Base-by-base conservation (phyloP, 1,140 invertebrate species). In the Kradibia gibbosae region DNA sequence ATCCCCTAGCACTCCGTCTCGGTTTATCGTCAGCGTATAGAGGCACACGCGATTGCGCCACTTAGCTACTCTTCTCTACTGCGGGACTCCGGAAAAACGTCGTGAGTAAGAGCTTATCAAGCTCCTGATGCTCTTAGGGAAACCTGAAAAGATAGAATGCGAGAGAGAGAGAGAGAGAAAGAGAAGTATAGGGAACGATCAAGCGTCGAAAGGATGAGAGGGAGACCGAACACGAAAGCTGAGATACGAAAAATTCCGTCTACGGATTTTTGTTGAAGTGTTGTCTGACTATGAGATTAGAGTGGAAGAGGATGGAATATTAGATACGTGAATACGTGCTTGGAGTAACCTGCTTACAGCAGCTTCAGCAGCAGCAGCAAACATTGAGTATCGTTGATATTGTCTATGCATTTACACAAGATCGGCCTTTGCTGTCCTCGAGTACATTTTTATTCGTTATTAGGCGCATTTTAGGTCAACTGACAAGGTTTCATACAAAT, bases 51-150 rank as follows among this genome's bases (percentile, higher is more conserved):
- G 77, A 78, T 78, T 50, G 13, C 62, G 50, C 65, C 77, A 78
- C 77, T 78, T 78, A 78, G 78, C 67, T 60, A n/a, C 53, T 22
- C 71, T 70, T 42, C 70, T 53, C 5, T 73, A 34, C 70, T 57
- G 42, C 25, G 67, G 45, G 22, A 31, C 36, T 34, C 70, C 28
- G 55, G 78, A 74, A 80, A 74, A 80, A 74, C 50, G 57, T 34
- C 13, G 70, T 65, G 71, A 74, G 71, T 74, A 74, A 80, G 78
- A 80, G 78, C 78, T 80, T 80, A 80, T 80, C 78, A 67, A 80
- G 71, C 67, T 71, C 78, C 53, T 42, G 57, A 3, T 28, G 42
- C 36, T 34, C 22, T 31, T 73, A 5, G 39, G 42, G 48, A 50
- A 72, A 36, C 20, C 39, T n/a, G 31, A 20, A 20, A 31, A 20